A percentile compares a stretch with the other conserved stretches of the same genome.
phyloP scores from a whole-genome alignment of 2,888 invertebrate genomes.

The Phengaris alcon region DNA sequence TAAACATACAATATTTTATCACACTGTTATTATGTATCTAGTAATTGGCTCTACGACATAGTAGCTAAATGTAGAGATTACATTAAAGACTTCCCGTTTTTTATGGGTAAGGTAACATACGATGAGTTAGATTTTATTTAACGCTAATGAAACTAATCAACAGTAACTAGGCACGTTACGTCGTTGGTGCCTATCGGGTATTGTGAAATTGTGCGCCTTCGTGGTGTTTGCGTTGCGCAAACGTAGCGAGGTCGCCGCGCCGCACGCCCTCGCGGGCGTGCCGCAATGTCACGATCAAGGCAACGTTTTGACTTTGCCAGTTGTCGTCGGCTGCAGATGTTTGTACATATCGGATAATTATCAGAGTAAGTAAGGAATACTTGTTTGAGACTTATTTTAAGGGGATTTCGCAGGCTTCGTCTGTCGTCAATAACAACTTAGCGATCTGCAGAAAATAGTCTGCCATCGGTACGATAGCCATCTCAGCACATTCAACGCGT shows the following conservation, averaged over 20 bases:
- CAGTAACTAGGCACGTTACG: neutral
- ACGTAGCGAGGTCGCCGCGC: constrained; percentile 59
- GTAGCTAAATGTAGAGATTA: neutral
- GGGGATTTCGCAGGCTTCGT: no score
- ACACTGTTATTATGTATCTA: neutral
- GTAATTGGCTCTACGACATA: neutral
- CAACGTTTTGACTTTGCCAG: constrained; percentile 30
- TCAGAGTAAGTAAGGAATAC: no score
- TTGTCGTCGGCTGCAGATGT: constrained; percentile 1
- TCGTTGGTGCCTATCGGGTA: neutral
- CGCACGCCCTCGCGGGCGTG: constrained; percentile 53
- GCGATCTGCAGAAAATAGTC: no score
- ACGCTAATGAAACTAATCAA: neutral
- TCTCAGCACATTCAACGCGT: no score
- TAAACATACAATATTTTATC: neutral
- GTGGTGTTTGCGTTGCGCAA: constrained; percentile 49
- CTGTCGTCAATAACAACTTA: no score
- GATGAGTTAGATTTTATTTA: no score
- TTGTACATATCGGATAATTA: neutral
- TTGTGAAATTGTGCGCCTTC: constrained; percentile 13
- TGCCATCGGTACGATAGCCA: no score
- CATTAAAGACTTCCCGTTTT: neutral
- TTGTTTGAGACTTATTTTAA: no score
- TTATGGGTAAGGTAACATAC: neutral
- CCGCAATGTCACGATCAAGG: constrained; percentile 72